Conservation (phyloP, 2,113 vertebrate species). For the Pandion haliaetus region DNA sequence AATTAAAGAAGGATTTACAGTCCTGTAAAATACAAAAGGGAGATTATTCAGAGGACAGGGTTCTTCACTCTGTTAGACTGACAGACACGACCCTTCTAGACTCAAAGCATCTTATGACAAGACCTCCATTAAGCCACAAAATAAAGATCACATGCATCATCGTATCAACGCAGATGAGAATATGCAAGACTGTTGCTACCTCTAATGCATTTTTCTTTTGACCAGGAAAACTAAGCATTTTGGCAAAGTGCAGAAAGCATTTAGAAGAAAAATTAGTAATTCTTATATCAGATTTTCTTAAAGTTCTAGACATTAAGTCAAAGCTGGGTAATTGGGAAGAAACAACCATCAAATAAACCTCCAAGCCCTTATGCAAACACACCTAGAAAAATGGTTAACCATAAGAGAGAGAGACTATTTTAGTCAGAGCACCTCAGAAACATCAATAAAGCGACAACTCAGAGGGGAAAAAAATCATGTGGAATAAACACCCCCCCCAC, state of each 20-base stretch:
- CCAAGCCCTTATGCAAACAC: background rate
- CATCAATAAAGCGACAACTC: background rate
- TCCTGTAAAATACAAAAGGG: background rate
- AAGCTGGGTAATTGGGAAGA: background rate
- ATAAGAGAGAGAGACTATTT: background rate
- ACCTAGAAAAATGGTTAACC: background rate
- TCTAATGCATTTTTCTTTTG: background rate
- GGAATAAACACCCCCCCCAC: background rate
- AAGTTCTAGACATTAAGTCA: background rate
- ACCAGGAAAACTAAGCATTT: background rate
- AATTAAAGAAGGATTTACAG: background rate
- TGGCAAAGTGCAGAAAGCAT: background rate
- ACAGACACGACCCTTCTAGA: background rate
- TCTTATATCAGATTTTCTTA: background rate
- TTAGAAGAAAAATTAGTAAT: background rate
- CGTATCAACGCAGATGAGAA: background rate
- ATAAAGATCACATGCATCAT: background rate
- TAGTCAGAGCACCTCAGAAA: background rate
- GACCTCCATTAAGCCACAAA: background rate
- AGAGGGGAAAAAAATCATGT: rapidly evolving
- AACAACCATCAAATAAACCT: background rate
- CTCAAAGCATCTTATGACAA: background rate
- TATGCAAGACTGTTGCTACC: background rate
- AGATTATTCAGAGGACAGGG: background rate
- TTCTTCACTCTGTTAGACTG: background rate